Evolutionary conservation across 2,113 vertebrate species (phyloP).

Genomic region (Hydropotes inermis): DNA sequence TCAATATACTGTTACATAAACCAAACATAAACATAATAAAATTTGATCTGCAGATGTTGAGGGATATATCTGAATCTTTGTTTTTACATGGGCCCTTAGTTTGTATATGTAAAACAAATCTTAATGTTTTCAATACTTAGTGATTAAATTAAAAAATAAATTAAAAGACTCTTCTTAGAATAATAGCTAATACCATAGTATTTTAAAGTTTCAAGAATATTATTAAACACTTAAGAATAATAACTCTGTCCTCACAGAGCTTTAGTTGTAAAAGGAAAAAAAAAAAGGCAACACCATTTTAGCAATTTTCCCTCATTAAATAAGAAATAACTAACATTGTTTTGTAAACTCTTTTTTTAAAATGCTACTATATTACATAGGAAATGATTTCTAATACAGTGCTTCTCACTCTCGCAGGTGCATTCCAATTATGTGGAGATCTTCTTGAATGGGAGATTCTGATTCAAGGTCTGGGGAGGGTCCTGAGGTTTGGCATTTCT

Average conservation of each 20-base stretch:
- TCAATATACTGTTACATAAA: not conserved
- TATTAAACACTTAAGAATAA: not conserved
- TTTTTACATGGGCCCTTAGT: not conserved
- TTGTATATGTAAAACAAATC: not conserved
- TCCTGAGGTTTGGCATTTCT: not conserved
- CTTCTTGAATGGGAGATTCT: not conserved
- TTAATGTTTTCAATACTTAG: not conserved
- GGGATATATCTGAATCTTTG: not conserved
- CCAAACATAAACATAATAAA: not conserved
- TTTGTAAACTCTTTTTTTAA: not conserved
- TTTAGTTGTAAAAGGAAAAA: not conserved
- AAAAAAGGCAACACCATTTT: not conserved
- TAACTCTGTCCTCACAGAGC: not conserved
- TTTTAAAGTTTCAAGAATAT: not conserved
- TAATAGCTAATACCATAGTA: not conserved
- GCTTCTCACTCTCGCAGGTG: not conserved
- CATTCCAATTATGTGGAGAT: not conserved
- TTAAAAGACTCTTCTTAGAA: not conserved
- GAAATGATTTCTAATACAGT: not conserved
- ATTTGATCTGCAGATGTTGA: not conserved
- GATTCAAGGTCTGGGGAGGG: not conserved
- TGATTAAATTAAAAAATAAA: not conserved
- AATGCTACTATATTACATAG: not conserved
- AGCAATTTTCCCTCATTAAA: not conserved
- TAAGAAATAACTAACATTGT: not conserved